Conservation (phyloP, 1,140 invertebrate species). For the Drosophila elegans region DNA sequence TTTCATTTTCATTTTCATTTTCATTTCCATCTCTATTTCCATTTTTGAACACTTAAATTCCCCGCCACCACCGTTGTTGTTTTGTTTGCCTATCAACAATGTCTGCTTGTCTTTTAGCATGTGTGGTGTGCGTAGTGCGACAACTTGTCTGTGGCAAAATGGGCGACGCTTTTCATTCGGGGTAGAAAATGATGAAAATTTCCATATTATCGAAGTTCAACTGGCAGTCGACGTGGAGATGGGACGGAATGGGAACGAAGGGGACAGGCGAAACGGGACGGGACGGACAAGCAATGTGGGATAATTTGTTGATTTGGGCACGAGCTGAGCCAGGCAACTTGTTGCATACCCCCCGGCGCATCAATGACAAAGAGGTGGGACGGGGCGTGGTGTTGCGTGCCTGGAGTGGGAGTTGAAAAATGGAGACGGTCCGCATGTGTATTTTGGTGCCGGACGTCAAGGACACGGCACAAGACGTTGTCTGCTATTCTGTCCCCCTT, state of each 20-base stretch:
- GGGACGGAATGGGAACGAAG: background rate
- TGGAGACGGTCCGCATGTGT: slow-evolving; percentile 34
- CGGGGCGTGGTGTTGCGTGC: slow-evolving; percentile 4
- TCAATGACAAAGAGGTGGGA: slow-evolving; percentile 25
- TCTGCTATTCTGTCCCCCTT: background rate
- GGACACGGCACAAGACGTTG: slow-evolving; percentile 48
- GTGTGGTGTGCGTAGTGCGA: slow-evolving; percentile 17
- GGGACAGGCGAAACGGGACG: slow-evolving; percentile 1
- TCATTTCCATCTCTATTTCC: slow-evolving; percentile 44
- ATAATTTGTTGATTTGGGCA: slow-evolving; percentile 75
- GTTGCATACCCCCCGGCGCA: slow-evolving; percentile 60
- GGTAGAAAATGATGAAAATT: slow-evolving; percentile 77
- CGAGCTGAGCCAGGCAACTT: slow-evolving; percentile 46
- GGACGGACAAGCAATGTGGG: slow-evolving; percentile 46
- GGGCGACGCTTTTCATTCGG: slow-evolving; percentile 48
- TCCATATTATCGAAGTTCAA: slow-evolving; percentile 76
- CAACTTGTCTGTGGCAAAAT: slow-evolving; percentile 57
- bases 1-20: background rate
- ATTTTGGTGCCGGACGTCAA: slow-evolving; percentile 64
- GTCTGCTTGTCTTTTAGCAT: slow-evolving; percentile 32
- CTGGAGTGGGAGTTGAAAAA: slow-evolving; percentile 9
- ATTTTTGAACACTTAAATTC: slow-evolving; percentile 68
- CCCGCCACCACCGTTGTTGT: slow-evolving; percentile 5
- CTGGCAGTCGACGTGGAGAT: background rate
- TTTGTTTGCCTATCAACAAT: slow-evolving; percentile 72